These are phyloP conservation scores for Periphyllus acericola DNA, from an alignment of 2,888 invertebrate species.

Conservation along the genomic window DNA sequence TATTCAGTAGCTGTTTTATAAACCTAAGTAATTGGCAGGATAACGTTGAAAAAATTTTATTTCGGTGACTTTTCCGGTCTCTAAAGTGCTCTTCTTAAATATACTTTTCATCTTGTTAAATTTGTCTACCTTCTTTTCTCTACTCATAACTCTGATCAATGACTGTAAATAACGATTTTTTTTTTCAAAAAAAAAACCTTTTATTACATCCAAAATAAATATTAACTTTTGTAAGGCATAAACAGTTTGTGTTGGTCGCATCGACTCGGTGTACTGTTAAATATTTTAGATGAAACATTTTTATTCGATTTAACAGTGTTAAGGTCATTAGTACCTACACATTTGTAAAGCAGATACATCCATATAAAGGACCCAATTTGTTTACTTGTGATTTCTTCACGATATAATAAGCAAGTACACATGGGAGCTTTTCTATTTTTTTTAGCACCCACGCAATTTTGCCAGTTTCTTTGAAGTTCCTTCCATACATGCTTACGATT, in stretches of 20 bases:
- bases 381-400: not conserved
- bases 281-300: not conserved
- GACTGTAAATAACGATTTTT: not conserved
- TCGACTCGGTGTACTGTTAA: not conserved
- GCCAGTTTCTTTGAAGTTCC: too few relatives aligned
- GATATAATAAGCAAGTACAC: not conserved
- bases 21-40: constrained; percentile 11
- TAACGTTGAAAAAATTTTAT: constrained; percentile 16
- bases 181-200: not conserved
- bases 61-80: not conserved
- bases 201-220: not conserved
- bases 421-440: too few relatives aligned
- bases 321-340: not conserved
- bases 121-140: not conserved
- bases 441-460: too few relatives aligned
- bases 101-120: not conserved
- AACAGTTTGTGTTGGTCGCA: not conserved
- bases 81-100: not conserved
- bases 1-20: constrained; percentile 1
- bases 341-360: not conserved
- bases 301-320: not conserved
- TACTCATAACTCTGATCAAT: not conserved
- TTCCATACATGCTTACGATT: too few relatives aligned
- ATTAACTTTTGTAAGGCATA: not conserved
- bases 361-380: not conserved